Evolutionary conservation across 1,140 invertebrate species (phyloP).

Genomic region (Homarus americanus): DNA sequence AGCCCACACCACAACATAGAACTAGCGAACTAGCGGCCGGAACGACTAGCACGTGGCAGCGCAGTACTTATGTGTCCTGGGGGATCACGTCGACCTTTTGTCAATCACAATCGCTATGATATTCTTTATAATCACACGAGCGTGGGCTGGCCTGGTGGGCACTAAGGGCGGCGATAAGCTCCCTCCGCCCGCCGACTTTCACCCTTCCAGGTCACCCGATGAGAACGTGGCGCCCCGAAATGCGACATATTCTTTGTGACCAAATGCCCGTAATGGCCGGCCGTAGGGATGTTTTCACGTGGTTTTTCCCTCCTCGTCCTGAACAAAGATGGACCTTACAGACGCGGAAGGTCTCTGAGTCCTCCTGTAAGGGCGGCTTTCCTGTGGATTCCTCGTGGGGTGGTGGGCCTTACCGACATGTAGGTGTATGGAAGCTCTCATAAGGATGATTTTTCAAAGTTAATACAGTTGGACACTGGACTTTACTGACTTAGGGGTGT

Average conservation of each 20-base stretch:
- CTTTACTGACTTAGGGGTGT: too few species aligned
- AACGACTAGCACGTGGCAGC: too few species aligned
- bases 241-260: slow-evolving; percentile 66
- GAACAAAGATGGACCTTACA: slow-evolving; percentile 4
- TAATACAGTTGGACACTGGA: too few species aligned
- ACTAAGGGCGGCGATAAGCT: slow-evolving; percentile 27
- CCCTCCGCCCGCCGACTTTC: neutral
- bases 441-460: too few species aligned
- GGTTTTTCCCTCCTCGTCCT: too few species aligned
- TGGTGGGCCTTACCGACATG: neutral
- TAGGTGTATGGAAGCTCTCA: too few species aligned
- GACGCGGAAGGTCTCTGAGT: too few species aligned
- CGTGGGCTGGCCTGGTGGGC: slow-evolving; percentile 39
- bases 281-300: slow-evolving; percentile 20
- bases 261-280: slow-evolving; percentile 65
- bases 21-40: too few species aligned
- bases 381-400: neutral
- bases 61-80: too few species aligned
- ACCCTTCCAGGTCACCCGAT: slow-evolving; percentile 14
- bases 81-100: slow-evolving; percentile 44
- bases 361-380: too few species aligned
- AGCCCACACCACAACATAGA: too few species aligned
- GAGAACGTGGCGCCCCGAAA: slow-evolving; percentile 43
- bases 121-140: slow-evolving; percentile 69
- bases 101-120: slow-evolving; percentile 70